A percentile compares a stretch with the other conserved stretches of the same genome.
These are phyloP conservation scores for Phocides pigmalion DNA, from an alignment of 1,140 invertebrate genomes.

Conservation along the genomic window DNA sequence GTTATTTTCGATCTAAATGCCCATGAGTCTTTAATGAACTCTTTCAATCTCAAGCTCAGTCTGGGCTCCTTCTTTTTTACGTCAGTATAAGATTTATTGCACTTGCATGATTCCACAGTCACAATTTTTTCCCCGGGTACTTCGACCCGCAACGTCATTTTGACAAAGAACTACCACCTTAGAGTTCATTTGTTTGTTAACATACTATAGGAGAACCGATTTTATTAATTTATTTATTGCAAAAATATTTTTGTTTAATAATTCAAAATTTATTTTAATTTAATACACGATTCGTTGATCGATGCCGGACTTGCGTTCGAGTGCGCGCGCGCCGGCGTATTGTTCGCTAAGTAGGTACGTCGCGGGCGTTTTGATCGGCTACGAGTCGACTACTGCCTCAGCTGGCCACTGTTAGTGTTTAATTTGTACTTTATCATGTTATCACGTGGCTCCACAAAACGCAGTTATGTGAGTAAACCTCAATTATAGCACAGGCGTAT, in stretches of 20 bases:
- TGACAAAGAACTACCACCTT: slow-evolving; percentile 53
- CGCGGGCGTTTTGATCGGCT: slow-evolving; percentile 55
- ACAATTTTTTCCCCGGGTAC: slow-evolving; percentile 73
- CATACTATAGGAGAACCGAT: slow-evolving; percentile 45
- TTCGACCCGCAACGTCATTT: slow-evolving; percentile 80
- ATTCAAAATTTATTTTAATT: slow-evolving; percentile 34
- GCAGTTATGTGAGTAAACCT: slow-evolving; percentile 45
- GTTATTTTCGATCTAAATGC: slow-evolving; percentile 80
- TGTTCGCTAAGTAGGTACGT: slow-evolving; percentile 44
- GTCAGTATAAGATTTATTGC: slow-evolving; percentile 58
- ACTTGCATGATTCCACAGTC: slow-evolving; percentile 69
- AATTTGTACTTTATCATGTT: slow-evolving; percentile 76
- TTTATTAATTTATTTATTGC: slow-evolving; percentile 19
- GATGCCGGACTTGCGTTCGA: slow-evolving; percentile 40
- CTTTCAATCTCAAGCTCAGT: slow-evolving; percentile 65
- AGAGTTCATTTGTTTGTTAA: slow-evolving; percentile 68
- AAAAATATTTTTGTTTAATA: slow-evolving; percentile 32
- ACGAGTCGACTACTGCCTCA: slow-evolving; percentile 65
- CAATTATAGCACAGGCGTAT: slow-evolving; percentile 44
- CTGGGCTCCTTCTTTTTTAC: slow-evolving; percentile 63
- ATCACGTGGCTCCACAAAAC: slow-evolving; percentile 62
- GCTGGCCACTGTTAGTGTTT: slow-evolving; percentile 66
- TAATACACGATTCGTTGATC: slow-evolving; percentile 24
- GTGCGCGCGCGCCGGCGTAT: slow-evolving; percentile 59
- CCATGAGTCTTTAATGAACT: slow-evolving; percentile 71